Evolutionary conservation across 37 sponge, comb jelly and placozoan genomes (phyloP).

Genomic region (Oopsacas minuta): DNA sequence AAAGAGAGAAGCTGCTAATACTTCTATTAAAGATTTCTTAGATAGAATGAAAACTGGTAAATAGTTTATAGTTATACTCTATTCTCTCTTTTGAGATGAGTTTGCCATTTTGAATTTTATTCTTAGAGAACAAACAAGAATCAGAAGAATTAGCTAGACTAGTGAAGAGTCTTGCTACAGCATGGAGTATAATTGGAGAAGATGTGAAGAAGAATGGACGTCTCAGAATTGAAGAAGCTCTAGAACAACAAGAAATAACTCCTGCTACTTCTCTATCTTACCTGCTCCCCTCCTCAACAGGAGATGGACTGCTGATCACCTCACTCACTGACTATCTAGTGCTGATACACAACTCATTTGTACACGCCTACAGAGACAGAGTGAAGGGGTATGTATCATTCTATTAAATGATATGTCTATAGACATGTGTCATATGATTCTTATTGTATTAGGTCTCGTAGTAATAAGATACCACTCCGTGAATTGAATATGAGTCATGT

Average conservation of each 20-base stretch:
- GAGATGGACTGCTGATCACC: conserved; percentile 11
- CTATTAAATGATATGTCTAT: neutral
- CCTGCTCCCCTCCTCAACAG: neutral
- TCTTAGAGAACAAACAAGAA: neutral
- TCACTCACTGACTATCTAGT: conserved; percentile 14
- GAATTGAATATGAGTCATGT: neutral
- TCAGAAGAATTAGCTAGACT: neutral
- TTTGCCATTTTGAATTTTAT: neutral
- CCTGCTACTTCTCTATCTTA: neutral
- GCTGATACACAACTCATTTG: conserved; percentile 11
- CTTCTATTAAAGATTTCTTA: neutral
- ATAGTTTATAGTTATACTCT: neutral
- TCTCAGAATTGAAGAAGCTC: neutral
- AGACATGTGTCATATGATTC: neutral
- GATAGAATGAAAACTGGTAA: neutral
- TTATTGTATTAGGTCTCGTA: neutral
- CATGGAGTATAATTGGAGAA: conserved; percentile 1
- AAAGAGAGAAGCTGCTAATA: neutral
- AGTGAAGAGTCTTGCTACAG: neutral
- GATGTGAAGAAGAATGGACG: neutral
- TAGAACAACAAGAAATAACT: conserved; percentile 9
- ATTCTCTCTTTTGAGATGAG: neutral
- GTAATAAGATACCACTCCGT: neutral
- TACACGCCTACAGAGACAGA: neutral
- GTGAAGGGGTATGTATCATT: neutral